Percentiles rank a stretch among this genome's conserved stretches.
These are phyloP conservation scores for Heliangelus exortis DNA, from an alignment of 2,797 vertebrate genomes.

Conservation along the genomic window DNA sequence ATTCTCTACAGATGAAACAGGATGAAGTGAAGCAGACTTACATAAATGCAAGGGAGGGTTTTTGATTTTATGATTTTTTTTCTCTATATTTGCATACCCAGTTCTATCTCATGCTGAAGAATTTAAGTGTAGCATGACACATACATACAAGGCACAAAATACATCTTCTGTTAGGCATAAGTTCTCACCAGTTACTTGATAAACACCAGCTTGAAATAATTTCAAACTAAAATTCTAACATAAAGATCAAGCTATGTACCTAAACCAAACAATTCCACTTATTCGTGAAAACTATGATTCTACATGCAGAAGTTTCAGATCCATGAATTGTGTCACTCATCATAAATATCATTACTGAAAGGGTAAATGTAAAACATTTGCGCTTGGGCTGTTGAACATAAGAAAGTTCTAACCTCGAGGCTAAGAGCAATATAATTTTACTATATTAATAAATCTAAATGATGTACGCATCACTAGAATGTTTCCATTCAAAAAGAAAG, in stretches of 20 bases:
- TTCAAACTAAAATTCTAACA: neutral
- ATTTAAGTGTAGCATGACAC: neutral
- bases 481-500: neutral
- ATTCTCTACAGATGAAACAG: neutral
- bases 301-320: neutral
- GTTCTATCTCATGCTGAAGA: neutral
- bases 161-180: neutral
- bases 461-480: neutral
- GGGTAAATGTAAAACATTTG: neutral
- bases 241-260: neutral
- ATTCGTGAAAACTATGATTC: neutral
- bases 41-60: neutral
- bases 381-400: neutral
- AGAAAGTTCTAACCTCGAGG: neutral
- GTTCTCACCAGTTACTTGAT: neutral
- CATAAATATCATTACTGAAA: neutral
- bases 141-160: neutral
- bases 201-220: neutral
- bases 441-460: neutral
- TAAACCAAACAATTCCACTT: neutral
- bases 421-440: neutral
- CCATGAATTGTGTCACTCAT: neutral
- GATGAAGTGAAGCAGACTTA: neutral
- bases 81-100: neutral
- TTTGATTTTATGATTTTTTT: no score